A percentile compares a stretch with the other conserved stretches of the same genome.
Evolutionary conservation across 2,888 invertebrate species (phyloP).

Genomic region (Catocala fraxini): DNA sequence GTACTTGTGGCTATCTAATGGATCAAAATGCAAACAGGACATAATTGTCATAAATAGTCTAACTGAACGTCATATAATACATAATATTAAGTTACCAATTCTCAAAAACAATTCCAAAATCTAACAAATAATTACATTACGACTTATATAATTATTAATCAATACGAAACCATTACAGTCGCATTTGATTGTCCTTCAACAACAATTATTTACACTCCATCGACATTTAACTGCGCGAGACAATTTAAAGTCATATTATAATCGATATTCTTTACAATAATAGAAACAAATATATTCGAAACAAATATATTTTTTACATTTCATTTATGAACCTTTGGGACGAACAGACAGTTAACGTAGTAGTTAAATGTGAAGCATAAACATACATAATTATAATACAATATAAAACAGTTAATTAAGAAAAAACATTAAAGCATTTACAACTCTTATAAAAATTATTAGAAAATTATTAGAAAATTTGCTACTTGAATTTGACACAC

Average conservation of each 20-base stretch:
- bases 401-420: conserved; percentile 17
- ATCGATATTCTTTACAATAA: conserved; percentile 19
- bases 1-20: conserved; percentile 40
- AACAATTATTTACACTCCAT: conserved; percentile 10
- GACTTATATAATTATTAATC: conserved; percentile 34
- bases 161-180: conserved; percentile 35
- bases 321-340: conserved; percentile 23
- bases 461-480: conserved; percentile 19
- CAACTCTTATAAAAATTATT: conserved; percentile 23
- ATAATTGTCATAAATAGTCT: conserved; percentile 41
- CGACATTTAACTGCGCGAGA: neutral
- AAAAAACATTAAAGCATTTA: conserved; percentile 37
- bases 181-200: neutral
- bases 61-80: conserved; percentile 35
- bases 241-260: conserved; percentile 41
- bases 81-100: conserved; percentile 43
- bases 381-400: conserved; percentile 11
- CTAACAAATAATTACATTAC: conserved; percentile 52
- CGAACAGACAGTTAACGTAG: conserved; percentile 20
- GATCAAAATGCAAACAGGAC: conserved; percentile 30
- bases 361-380: conserved; percentile 9
- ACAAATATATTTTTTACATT: conserved; percentile 23
- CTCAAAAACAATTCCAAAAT: conserved; percentile 55
- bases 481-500: neutral
- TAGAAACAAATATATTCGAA: conserved; percentile 36